Evolutionary conservation across 2,113 vertebrate species (phyloP).

Genomic region (Ophthalmolycus amberensis): DNA sequence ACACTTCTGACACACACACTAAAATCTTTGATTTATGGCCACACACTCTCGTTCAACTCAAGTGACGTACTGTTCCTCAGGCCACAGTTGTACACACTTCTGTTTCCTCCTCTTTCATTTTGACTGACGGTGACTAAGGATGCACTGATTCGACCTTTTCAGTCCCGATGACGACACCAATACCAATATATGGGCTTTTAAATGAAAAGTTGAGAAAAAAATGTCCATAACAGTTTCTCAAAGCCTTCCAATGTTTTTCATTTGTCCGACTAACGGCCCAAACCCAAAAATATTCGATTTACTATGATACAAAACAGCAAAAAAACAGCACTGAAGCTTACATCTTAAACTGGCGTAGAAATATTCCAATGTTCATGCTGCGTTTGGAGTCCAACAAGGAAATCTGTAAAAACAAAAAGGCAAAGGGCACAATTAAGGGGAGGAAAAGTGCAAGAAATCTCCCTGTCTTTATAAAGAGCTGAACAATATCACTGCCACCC

Average conservation of each 20-base stretch:
- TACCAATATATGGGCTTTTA: neutral
- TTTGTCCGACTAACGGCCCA: neutral
- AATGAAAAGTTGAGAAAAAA: neutral
- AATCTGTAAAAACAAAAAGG: slow-evolving; percentile 72
- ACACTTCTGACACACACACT: slow-evolving; percentile 27
- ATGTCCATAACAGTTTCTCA: neutral
- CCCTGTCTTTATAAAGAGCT: neutral
- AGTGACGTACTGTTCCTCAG: slow-evolving; percentile 48
- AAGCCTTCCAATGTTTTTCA: neutral
- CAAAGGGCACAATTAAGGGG: slow-evolving; percentile 2
- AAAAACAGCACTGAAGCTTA: slow-evolving; percentile 65
- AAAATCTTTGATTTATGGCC: slow-evolving; percentile 51
- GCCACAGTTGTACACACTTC: slow-evolving; percentile 52
- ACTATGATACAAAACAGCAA: neutral
- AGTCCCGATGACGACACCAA: neutral
- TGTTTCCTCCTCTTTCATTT: slow-evolving; percentile 50
- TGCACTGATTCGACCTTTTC: neutral
- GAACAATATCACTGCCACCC: neutral
- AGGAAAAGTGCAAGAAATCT: neutral
- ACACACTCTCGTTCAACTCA: slow-evolving; percentile 29
- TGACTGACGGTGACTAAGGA: slow-evolving; percentile 7
- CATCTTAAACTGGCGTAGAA: slow-evolving; percentile 89
- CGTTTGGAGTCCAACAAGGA: slow-evolving; percentile 86
- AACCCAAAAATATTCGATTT: neutral
- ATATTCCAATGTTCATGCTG: slow-evolving; percentile 88